Evolutionary conservation across 2,113 vertebrate genomes (phyloP).

Genomic region (Pelmatolapia mariae): DNA sequence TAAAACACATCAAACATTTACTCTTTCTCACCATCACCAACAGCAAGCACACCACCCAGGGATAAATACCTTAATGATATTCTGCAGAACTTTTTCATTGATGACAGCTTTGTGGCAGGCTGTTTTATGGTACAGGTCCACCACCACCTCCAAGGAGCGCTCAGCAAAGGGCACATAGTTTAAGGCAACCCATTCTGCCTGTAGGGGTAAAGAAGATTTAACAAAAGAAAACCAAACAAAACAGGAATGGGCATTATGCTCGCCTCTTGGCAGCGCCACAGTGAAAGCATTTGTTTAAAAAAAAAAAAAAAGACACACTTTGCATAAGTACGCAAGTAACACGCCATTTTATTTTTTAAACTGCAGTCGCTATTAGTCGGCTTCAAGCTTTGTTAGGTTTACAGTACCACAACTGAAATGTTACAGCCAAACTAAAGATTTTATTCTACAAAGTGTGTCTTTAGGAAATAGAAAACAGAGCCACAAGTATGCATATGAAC

Average conservation of each 20-base stretch:
- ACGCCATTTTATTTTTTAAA: background rate
- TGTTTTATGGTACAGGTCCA: constrained; percentile 97
- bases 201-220: constrained; percentile 16
- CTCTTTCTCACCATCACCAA: background rate
- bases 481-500: constrained; percentile 14
- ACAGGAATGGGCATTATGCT: background rate
- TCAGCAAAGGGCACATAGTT: constrained; percentile 99
- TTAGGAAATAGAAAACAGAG: constrained; percentile 47
- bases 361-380: background rate
- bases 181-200: constrained; percentile 99
- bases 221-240: background rate
- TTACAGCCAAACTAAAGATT: background rate
- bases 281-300: constrained; percentile 14
- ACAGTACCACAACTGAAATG: background rate
- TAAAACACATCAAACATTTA: background rate
- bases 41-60: background rate
- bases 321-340: background rate
- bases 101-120: constrained; percentile 99
- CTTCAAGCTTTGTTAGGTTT: background rate
- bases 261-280: background rate
- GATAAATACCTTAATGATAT: constrained; percentile 87
- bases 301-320: constrained; percentile 45
- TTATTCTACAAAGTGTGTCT: constrained; percentile 49
- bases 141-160: constrained; percentile 92
- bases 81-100: constrained; percentile 92